These are phyloP conservation scores for Mythimna impura DNA, from an alignment of 2,888 invertebrate genomes.

Conservation along the genomic window DNA sequence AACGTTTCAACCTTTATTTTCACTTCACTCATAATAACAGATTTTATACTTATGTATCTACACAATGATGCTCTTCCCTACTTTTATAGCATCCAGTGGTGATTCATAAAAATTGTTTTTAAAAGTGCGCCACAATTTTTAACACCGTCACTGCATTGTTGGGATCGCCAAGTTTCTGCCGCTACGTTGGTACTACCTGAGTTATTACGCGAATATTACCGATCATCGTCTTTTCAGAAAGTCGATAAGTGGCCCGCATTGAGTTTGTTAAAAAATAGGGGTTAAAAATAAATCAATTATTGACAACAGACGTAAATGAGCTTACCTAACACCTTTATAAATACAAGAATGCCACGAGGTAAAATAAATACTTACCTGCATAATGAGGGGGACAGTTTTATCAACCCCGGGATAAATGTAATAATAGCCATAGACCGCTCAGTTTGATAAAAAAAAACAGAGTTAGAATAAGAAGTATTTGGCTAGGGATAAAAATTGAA, in stretches of 20 bases:
- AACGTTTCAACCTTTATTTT: too few relatives aligned
- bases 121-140: slow-evolving; percentile 7
- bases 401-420: not conserved
- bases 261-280: not conserved
- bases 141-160: not conserved
- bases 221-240: slow-evolving; percentile 11
- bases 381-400: slow-evolving; percentile 17
- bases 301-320: slow-evolving; percentile 19
- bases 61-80: not conserved
- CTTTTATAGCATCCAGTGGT: not conserved
- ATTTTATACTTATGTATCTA: too few relatives aligned
- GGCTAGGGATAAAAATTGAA: too few relatives aligned
- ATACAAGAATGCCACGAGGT: not conserved
- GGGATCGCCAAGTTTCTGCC: slow-evolving; percentile 6
- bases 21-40: too few relatives aligned
- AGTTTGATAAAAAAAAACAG: slow-evolving; percentile 8
- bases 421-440: not conserved
- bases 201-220: not conserved
- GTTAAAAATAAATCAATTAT: slow-evolving; percentile 21
- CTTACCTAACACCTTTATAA: slow-evolving; percentile 23
- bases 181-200: not conserved
- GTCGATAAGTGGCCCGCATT: slow-evolving; percentile 3
- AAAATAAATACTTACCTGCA: slow-evolving; percentile 37
- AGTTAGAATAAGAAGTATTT: not conserved
- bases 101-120: not conserved